phyloP scores from a whole-genome alignment of 2,888 invertebrate genomes.

The Himalopsyche kuldschensis region DNA sequence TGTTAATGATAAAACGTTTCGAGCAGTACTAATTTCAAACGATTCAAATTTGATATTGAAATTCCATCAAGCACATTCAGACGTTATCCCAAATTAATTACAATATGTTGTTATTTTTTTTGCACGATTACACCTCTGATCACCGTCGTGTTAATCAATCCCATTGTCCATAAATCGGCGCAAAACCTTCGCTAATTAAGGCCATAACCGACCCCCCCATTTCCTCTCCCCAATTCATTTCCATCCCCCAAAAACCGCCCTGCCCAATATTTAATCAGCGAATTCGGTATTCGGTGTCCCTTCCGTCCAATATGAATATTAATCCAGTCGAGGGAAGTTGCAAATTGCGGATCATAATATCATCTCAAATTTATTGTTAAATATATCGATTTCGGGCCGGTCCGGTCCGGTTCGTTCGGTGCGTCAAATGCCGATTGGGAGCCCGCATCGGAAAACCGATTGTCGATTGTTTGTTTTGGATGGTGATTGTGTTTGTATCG shows the following conservation, averaged over 20 bases:
- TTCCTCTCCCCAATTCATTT: constrained; percentile 28
- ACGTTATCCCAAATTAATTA: too few relatives aligned
- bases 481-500: not conserved
- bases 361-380: not conserved
- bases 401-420: not conserved
- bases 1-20: too few relatives aligned
- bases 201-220: not conserved
- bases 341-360: not conserved
- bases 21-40: too few relatives aligned
- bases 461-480: not conserved
- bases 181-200: not conserved
- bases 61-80: too few relatives aligned
- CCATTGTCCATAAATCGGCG: not conserved
- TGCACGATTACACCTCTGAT: too few relatives aligned
- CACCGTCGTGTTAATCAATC: not conserved
- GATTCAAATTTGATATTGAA: too few relatives aligned
- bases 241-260: constrained; percentile 4
- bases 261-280: not conserved
- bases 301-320: not conserved
- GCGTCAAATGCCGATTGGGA: not conserved
- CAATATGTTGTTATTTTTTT: too few relatives aligned
- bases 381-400: not conserved
- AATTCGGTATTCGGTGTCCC: not conserved
- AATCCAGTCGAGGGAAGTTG: not conserved
- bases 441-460: not conserved